Conservation (phyloP, 2,113 vertebrate species). For the Pangasianodon hypophthalmus region DNA sequence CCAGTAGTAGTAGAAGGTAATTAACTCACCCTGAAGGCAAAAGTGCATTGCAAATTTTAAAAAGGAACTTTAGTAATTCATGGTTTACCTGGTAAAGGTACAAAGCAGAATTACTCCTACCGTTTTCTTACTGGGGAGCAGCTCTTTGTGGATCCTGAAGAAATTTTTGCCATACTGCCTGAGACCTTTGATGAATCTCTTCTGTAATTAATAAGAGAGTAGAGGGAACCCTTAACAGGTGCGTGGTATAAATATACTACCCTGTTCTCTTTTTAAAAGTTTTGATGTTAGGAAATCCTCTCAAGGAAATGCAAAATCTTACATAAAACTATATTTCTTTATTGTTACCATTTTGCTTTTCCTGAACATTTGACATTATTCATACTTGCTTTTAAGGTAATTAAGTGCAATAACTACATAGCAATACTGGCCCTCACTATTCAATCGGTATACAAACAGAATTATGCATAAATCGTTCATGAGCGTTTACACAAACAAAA, state of each 20-base stretch:
- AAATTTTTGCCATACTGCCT: slow-evolving; percentile 99
- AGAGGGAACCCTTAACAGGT: slow-evolving; percentile 4
- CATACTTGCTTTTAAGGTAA: not conserved
- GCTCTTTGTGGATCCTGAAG: slow-evolving; percentile 96
- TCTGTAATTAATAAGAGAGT: slow-evolving; percentile 70
- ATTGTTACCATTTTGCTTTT: not conserved
- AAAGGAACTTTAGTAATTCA: not conserved
- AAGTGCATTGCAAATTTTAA: slow-evolving; percentile 21
- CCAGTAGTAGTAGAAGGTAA: slow-evolving; percentile 99
- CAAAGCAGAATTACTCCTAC: slow-evolving; percentile 66
- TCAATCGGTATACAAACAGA: not conserved
- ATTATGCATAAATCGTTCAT: not conserved
- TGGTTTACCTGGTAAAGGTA: not conserved
- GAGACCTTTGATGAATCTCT: slow-evolving; percentile 96
- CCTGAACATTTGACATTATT: not conserved
- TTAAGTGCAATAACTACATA: not conserved
- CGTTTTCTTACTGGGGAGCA: slow-evolving; percentile 88
- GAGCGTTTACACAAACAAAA: not conserved
- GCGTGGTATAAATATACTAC: not conserved
- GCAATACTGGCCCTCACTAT: too few species aligned
- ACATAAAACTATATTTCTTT: not conserved
- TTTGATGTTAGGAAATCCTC: not conserved
- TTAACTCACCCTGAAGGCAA: slow-evolving; percentile 87
- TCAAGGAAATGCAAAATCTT: not conserved
- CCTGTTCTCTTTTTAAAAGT: not conserved